phyloP scores from a whole-genome alignment of 1,140 invertebrate species.

The Platyura marginata region DNA sequence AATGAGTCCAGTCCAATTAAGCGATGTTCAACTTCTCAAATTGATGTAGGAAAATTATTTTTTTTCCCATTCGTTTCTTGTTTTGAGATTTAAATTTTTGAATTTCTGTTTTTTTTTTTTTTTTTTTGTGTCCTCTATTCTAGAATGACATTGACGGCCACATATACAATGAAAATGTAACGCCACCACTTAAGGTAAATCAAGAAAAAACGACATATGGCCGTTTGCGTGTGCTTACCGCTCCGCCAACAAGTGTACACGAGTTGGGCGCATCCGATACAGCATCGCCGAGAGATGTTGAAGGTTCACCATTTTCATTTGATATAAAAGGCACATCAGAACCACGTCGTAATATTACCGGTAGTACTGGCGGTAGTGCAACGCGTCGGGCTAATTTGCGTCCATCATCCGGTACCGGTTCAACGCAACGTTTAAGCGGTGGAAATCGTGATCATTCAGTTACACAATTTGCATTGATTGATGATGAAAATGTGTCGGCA shows the following conservation, averaged over 20 bases:
- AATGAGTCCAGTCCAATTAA: constrained; percentile 1
- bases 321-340: neutral
- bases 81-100: no score
- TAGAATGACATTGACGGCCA: neutral
- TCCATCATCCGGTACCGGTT: constrained; percentile 21
- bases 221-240: constrained; percentile 36
- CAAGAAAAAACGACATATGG: constrained; percentile 30
- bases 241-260: constrained; percentile 34
- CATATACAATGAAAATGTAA: constrained; percentile 1
- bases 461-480: constrained; percentile 80
- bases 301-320: constrained; percentile 4
- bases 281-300: constrained; percentile 4
- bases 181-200: neutral
- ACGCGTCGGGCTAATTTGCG: constrained; percentile 14
- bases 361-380: constrained; percentile 4
- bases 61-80: neutral
- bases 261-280: constrained; percentile 16
- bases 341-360: neutral
- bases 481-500: constrained; percentile 80
- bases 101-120: no score
- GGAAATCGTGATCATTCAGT: constrained; percentile 31
- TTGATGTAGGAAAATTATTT: constrained; percentile 3
- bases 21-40: constrained; percentile 4
- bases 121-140: no score
- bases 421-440: constrained; percentile 24